Conservation (phyloP, 2,797 vertebrate genomes). For the Threskiornis aethiopicus region DNA sequence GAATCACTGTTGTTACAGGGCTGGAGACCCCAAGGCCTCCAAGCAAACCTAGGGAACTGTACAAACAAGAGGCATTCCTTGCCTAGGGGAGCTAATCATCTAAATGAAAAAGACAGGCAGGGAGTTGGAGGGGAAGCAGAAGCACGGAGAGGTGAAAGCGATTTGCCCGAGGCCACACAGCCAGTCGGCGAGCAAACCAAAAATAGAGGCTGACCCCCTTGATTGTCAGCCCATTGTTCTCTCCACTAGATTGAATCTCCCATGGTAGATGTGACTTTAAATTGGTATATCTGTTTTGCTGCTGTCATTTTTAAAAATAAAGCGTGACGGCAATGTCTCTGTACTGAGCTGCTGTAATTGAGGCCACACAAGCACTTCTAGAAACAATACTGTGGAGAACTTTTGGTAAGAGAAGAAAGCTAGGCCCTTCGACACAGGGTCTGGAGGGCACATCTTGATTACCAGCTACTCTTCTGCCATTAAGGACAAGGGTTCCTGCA, state of each 20-base stretch:
- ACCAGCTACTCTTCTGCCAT: background rate
- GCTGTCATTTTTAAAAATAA: conserved; percentile 39
- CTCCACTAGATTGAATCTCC: conserved; percentile 27
- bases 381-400: background rate
- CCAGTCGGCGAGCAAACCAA: background rate
- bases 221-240: conserved; percentile 49
- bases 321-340: background rate
- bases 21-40: background rate
- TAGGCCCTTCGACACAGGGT: background rate
- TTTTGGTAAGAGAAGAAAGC: background rate
- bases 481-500: background rate
- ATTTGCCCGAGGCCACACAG: conserved; percentile 41
- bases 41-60: background rate
- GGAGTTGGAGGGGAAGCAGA: conserved; percentile 2
- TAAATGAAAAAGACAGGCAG: conserved; percentile 51
- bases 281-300: conserved; percentile 33
- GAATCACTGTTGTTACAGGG: background rate
- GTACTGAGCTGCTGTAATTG: background rate
- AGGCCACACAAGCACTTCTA: background rate
- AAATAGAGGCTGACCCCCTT: conserved; percentile 53
- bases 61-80: conserved; percentile 20
- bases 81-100: conserved; percentile 18
- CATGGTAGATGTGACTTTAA: conserved; percentile 29
- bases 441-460: background rate
- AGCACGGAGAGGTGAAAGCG: conserved; percentile 25